Base-by-base conservation (phyloP, 2,797 vertebrate genomes). In the Allobates femoralis region DNA sequence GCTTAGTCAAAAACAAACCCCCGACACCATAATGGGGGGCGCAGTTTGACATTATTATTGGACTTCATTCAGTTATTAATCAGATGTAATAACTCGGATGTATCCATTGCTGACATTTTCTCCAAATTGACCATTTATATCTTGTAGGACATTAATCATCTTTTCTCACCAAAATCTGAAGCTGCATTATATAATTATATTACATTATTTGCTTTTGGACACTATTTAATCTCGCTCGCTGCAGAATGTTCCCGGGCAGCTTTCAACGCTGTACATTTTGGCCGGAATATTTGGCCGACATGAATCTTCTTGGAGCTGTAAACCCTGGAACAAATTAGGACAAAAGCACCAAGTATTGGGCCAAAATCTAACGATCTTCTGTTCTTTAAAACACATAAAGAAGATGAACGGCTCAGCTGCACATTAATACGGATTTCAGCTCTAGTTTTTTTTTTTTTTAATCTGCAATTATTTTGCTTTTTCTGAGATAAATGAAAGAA, bases 311-410 rank as follows among this genome's bases (percentile, higher is more conserved):
- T 81, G 37, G 79, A 64, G 58, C 79, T 82, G 80, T 82, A 81
- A 81, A 82, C 80, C 53, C 64, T 69, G 50, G 32, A 67, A 81
- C 79, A 81, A 80, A 82, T 82, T 82, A 69, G 80, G 30, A 82
- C 62, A 55, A 69, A 82, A 55, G 46, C 64, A 71, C 58, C 32
- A 82, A 82, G 51, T 34, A 82, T 82, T 67, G 26, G 64, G 62
- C 64, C 28, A 82, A 82, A 71, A 55, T 71, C 5, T 55, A 82
- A 67, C 21, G 41, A 71, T 82, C 50, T 69, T 82, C 51, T 34
- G 46, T 81, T 81, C 41, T 53, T 28, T 66, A 23, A 66, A 51
- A 69, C 30, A 34, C 46, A 74, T 74, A 67, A 51, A 30, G 64
- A 23, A 53, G 60, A 50, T 41, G 62, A 66, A 50, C 28, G 26